Evolutionary conservation across 2,113 vertebrate species (phyloP).

Genomic region (Lontra canadensis): DNA sequence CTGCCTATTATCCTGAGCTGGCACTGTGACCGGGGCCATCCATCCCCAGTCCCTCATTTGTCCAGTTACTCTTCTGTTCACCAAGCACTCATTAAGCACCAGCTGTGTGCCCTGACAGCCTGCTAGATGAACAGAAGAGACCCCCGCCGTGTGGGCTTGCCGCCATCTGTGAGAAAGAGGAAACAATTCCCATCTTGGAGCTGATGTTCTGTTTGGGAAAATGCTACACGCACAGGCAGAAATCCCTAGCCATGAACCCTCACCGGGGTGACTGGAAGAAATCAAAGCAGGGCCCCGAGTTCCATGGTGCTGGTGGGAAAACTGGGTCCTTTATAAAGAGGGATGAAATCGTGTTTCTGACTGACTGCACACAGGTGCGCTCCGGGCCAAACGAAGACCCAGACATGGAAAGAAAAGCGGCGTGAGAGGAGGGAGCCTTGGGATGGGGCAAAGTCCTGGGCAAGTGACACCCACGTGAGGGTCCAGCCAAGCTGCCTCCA

Average conservation of each 20-base stretch:
- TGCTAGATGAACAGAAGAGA: background rate
- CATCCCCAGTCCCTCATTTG: fast-evolving
- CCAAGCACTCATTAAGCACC: background rate
- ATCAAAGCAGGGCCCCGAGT: background rate
- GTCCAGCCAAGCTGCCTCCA: background rate
- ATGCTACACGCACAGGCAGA: background rate
- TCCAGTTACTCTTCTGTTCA: background rate
- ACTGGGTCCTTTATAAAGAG: background rate
- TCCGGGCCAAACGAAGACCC: background rate
- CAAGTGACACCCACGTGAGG: background rate
- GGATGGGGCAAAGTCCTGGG: background rate
- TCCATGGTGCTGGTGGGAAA: background rate
- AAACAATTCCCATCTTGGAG: background rate
- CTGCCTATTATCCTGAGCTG: fast-evolving
- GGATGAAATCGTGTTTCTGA: background rate
- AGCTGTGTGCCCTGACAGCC: background rate
- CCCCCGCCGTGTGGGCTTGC: background rate
- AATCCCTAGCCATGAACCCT: background rate
- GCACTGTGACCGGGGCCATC: fast-evolving
- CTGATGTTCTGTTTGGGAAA: background rate
- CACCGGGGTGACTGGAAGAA: background rate
- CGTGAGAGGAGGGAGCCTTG: background rate
- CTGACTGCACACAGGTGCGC: background rate
- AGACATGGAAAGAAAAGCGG: background rate
- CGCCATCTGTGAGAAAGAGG: background rate